Evolutionary conservation across 2,888 invertebrate species (phyloP).

Genomic region (Nomada ruficornis): DNA sequence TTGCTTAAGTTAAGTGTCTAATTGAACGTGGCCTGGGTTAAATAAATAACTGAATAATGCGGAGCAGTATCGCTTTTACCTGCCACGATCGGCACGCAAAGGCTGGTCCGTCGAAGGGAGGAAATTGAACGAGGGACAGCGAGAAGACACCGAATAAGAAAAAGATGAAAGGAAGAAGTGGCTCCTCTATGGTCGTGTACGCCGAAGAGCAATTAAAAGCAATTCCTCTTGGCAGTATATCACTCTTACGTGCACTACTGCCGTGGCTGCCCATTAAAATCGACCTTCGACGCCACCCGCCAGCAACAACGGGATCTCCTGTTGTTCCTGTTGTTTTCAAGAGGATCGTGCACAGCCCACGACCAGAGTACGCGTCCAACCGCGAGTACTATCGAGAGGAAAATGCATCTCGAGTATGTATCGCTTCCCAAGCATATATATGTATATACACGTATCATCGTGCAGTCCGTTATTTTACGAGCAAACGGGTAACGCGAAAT

Average conservation of each 20-base stretch:
- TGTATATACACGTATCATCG: neutral
- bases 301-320: constrained; percentile 62
- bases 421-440: neutral
- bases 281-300: constrained; percentile 73
- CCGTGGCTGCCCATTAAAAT: constrained; percentile 69
- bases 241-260: constrained; percentile 66
- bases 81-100: neutral
- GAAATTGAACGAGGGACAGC: constrained; percentile 12
- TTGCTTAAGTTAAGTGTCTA: neutral
- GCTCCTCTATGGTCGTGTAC: constrained; percentile 44
- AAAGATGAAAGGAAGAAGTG: constrained; percentile 11
- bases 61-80: neutral
- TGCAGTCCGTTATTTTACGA: constrained; percentile 4
- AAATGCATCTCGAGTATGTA: neutral
- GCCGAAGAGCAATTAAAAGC: constrained; percentile 72
- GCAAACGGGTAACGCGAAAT: neutral
- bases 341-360: neutral
- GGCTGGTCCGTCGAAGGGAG: neutral
- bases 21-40: too few relatives aligned
- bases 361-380: neutral
- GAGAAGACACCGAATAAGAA: constrained; percentile 24
- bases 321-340: constrained; percentile 57
- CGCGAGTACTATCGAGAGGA: neutral
- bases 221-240: constrained; percentile 73
- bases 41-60: too few relatives aligned